Evolutionary conservation across 2,888 invertebrate genomes (phyloP).

Genomic region (Argyra leucocephala): DNA sequence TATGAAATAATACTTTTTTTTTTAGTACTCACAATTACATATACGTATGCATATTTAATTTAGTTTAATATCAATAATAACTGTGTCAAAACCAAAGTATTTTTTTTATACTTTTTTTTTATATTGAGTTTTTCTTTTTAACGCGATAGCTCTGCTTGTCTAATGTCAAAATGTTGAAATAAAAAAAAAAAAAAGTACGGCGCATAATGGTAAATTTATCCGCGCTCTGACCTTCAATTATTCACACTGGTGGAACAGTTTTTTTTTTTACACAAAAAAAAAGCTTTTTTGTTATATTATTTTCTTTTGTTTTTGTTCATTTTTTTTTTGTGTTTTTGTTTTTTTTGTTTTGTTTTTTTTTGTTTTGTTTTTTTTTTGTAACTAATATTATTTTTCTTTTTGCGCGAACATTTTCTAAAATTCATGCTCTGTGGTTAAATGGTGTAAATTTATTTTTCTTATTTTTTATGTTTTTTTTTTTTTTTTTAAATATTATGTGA

Average conservation of each 20-base stretch:
- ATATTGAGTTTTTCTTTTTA: neutral
- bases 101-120: neutral
- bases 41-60: too few relatives aligned
- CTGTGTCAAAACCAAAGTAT: constrained; percentile 3
- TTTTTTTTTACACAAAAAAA: neutral
- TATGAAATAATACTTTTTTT: too few relatives aligned
- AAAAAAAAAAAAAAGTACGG: neutral
- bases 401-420: neutral
- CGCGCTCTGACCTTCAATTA: constrained; percentile 3
- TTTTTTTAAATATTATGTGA: too few relatives aligned
- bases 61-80: neutral
- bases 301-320: too few relatives aligned
- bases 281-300: too few relatives aligned
- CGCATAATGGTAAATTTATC: constrained; percentile 1
- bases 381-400: too few relatives aligned
- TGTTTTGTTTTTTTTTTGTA: neutral
- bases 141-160: neutral
- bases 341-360: neutral
- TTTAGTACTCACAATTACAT: too few relatives aligned
- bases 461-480: too few relatives aligned
- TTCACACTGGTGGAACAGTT: neutral
- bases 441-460: neutral
- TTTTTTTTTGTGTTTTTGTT: neutral
- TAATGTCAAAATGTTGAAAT: neutral
- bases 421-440: neutral